Base-by-base conservation (phyloP, 2,888 invertebrate genomes). In the Cantharis rufa region DNA sequence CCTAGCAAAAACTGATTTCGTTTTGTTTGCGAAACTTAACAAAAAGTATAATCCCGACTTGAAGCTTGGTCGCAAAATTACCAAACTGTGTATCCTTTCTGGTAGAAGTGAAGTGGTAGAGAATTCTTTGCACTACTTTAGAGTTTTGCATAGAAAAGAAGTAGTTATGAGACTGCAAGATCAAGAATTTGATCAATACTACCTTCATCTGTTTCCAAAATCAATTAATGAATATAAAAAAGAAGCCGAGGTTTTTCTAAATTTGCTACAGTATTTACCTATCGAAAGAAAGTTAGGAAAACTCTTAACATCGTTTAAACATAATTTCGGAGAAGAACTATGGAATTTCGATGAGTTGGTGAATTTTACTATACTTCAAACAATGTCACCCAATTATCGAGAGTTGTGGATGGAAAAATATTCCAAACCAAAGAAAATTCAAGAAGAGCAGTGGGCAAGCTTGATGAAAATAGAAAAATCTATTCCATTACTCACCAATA, bases 61-160 rank as follows among this genome's bases (percentile, higher is more conserved):
- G 15, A 24, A 48, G 0, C 28, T 78, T 28, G 80, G 80, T 13
- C 69, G 75, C 32, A 74, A 76, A 28, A 63, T 76, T 10, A 77
- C 77, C n/a, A 66, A 75, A 24, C 77, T 72, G 70, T 10, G 77
- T 11, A 28, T 80, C n/a, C 13, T 21, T 18, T 24, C 15, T 32
- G 62, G 77, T 66, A 75, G 74, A 21, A 15, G 62, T 13, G 61
- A 64, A 61, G 24, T 80, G 0, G 13, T 77, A 10, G 24, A 72
- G 15, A 62, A 78, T 15, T 62, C 62, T 9, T 4, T 16, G 4
- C 3, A 62, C 10, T 70, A 70, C 61, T 61, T 69, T n/a, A n/a
- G 32, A 11, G 15, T 15, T 15, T 76, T 80, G 15, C 63, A 72
- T 32, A 70, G 24, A n/a, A 76, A 75, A 61, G 70, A 68, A 69